Evolutionary conservation across 1,140 invertebrate genomes (phyloP), one percentile per base, ranked within the genome.

Genomic region (Philopotamus ludificatus): DNA sequence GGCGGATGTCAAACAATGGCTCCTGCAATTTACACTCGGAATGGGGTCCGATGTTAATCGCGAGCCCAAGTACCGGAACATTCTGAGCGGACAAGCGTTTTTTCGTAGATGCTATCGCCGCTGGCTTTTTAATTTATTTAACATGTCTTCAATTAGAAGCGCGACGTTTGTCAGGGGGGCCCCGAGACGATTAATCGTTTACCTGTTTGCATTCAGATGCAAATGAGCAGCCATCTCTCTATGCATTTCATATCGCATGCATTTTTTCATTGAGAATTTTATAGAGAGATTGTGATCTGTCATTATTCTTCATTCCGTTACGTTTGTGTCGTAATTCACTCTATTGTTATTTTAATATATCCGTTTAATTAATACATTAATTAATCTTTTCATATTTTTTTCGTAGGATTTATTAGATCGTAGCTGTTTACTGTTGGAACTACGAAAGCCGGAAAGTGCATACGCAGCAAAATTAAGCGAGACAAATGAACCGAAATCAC

Each of bases 401-500:
- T n/a, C n/a, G n/a, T n/a, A n/a, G n/a, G n/a, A n/a, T n/a, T n/a
- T n/a, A n/a, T n/a, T n/a, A n/a, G n/a, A n/a, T n/a, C n/a, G n/a
- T n/a, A n/a, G n/a, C n/a, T n/a, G n/a, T n/a, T n/a, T n/a, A n/a
- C n/a, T n/a, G n/a, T n/a, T n/a, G n/a, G n/a, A n/a, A n/a, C n/a
- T n/a, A n/a, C n/a, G n/a, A n/a, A n/a, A n/a, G n/a, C 34, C 9
- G 23, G 42, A 57, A 57, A 57, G 34, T 28, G 54, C 54, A 57
- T 57, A 57, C 54, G 23, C 34, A 22, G 39, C 57, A 41, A 34
- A 60, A 60, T 60, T 60, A 60, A 60, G 39, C 22, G 44, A 60
- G 57, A 60, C 57, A 60, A 60, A 60, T 60, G 57, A 60, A 60
- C 42, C 42, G 18, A 39, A 60, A 60, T 60, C 57, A 60, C 57